Base-by-base conservation (phyloP, 2,888 invertebrate species). In the Amphipoea lucens region DNA sequence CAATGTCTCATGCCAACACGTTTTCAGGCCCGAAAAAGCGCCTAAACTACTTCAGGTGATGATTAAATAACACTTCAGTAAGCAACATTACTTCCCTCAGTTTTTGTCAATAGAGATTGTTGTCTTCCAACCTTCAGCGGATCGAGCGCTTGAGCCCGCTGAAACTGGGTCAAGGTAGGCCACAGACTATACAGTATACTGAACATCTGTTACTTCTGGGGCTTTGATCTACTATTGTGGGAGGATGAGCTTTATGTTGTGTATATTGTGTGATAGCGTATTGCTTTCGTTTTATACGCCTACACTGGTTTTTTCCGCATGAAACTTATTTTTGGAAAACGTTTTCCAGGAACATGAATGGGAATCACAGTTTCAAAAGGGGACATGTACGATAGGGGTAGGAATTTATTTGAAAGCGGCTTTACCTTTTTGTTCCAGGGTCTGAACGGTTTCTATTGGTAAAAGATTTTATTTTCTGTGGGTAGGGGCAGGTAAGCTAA, bases 121-220 rank as follows among this genome's bases (percentile, higher is more conserved):
- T 89, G 80, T 84, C 81, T 86, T 54, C 12, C 75, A 87, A 77
- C 88, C 88, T 86, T 87, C 86, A 76, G 79, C 70, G 71, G 84
- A 86, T 88, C 84, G 89, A 88, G 86, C 89, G 88, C 89, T 76
- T 68, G 63, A 81, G 84, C 70, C 29, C 45, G 67, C 75, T 72
- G 78, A 68, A 88, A 79, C 68, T 89, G 51, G 88, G 88, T 89
- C 89, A 88, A 89, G 88, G 88, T 86, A 65, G 42, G 12, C 69
- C 79, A 74, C 79, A 73, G 83, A 69, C 67, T 83, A 75, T 62
- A 81, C 45, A 63, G 63, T 63, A 54, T 63, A 74, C 71, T 86
- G 63, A 76, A 86, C 83, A 84, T 86, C 77, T 84, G 86, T 71
- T 82, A 82, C 77, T 65, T 40, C 71, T 82, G 72, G 60, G n/a